Evolutionary conservation across 37 sponge, comb jelly and placozoan genomes (phyloP).

Genomic region (Tethya wilhelma): DNA sequence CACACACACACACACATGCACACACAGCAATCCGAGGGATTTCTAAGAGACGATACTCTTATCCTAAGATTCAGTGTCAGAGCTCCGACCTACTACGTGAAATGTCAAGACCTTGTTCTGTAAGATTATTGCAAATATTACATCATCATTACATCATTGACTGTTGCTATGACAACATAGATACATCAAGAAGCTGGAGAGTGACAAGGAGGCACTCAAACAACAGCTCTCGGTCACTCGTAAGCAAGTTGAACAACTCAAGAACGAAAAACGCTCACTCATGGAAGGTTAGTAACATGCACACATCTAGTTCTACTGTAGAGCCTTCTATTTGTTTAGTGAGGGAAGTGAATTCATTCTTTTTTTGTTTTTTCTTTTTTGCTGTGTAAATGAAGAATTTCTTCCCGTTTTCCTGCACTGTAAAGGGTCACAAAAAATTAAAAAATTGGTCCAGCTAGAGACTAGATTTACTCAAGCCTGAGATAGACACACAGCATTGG

Average conservation of each 20-base stretch:
- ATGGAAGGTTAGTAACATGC: neutral
- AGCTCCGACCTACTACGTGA: conserved; percentile 76
- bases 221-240: conserved; percentile 3
- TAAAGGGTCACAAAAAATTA: no score
- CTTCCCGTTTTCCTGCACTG: no score
- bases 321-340: no score
- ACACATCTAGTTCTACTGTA: neutral
- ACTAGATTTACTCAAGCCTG: no score
- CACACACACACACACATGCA: no score
- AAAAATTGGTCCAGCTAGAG: no score
- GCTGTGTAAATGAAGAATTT: no score
- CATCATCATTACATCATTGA: no score
- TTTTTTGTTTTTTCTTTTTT: no score
- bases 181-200: conserved; percentile 9
- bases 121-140: conserved; percentile 23
- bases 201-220: conserved; percentile 3
- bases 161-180: neutral
- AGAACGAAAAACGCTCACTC: neutral
- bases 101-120: conserved; percentile 69
- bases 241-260: neutral
- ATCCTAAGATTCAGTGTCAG: conserved; percentile 73
- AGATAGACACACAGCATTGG: no score
- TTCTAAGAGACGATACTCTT: conserved; percentile 76
- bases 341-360: no score
- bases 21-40: conserved; percentile 64